Conservation (phyloP, 2,888 invertebrate species). For the Pogonocherus hispidulus region DNA sequence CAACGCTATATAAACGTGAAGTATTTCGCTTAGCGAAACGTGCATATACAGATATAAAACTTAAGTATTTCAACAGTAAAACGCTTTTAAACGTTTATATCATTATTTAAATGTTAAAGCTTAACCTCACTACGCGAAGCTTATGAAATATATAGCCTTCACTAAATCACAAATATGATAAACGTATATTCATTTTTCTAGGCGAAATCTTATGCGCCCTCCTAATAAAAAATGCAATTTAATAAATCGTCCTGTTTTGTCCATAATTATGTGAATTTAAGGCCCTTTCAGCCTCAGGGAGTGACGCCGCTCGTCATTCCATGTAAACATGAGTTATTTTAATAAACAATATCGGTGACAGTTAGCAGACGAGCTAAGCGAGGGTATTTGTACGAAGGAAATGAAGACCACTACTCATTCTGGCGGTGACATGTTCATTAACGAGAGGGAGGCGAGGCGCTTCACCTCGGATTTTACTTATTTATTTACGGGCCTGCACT, state of each 20-base stretch:
- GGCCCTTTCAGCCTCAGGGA: not conserved
- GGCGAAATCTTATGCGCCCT: too few relatives aligned
- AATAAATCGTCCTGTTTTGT: not conserved
- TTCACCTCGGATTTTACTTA: conserved; percentile 54
- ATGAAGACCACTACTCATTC: conserved; percentile 62
- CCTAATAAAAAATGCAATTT: too few relatives aligned
- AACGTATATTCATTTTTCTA: too few relatives aligned
- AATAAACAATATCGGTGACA: conserved; percentile 46
- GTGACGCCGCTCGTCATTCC: conserved; percentile 12
- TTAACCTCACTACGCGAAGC: too few relatives aligned
- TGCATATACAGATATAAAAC: too few relatives aligned
- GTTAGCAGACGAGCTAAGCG: conserved; percentile 32
- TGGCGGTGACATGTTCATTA: conserved; percentile 62
- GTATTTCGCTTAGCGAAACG: too few relatives aligned
- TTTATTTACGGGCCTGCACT: conserved; percentile 55
- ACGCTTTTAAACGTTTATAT: too few relatives aligned
- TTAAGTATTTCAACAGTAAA: too few relatives aligned
- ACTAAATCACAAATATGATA: too few relatives aligned
- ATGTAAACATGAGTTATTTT: conserved; percentile 35
- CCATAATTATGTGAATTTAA: not conserved
- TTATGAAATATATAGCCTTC: too few relatives aligned
- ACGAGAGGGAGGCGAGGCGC: conserved; percentile 47
- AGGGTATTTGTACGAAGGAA: conserved; percentile 53
- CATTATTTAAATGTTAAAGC: too few relatives aligned
- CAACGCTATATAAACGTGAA: too few relatives aligned